Evolutionary conservation across 1,140 invertebrate genomes (phyloP).

Genomic region (Goniozus legneri): DNA sequence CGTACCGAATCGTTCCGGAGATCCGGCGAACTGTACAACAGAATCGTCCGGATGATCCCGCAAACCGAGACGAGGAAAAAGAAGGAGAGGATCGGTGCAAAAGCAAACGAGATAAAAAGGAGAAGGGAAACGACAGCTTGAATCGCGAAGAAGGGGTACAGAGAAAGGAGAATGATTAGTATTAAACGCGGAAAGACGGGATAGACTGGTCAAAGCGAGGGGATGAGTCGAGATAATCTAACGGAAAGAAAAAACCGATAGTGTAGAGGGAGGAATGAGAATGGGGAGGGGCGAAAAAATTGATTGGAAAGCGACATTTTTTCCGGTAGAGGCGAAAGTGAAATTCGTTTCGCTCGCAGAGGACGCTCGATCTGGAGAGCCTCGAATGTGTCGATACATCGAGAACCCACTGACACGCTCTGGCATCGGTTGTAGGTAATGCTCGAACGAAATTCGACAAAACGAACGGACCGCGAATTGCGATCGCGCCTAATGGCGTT

Average conservation of each 20-base stretch:
- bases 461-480: background rate
- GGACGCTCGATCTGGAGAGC: slow-evolving; percentile 19
- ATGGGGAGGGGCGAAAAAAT: slow-evolving; percentile 34
- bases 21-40: too few species aligned
- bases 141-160: too few species aligned
- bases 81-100: too few species aligned
- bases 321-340: slow-evolving; percentile 38
- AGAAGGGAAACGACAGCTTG: too few species aligned
- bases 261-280: slow-evolving; percentile 4
- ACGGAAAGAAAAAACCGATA: background rate
- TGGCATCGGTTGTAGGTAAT: too few species aligned
- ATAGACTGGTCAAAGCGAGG: background rate
- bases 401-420: too few species aligned
- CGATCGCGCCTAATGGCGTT: slow-evolving; percentile 15
- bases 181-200: slow-evolving; percentile 5
- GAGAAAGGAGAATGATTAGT: slow-evolving; percentile 29
- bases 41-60: too few species aligned
- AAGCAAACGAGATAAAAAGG: too few species aligned
- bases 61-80: too few species aligned
- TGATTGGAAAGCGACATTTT: slow-evolving; percentile 48
- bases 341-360: slow-evolving; percentile 44
- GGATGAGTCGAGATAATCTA: background rate
- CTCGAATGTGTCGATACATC: too few species aligned
- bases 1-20: too few species aligned
- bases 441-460: too few species aligned